Evolutionary conservation across 1,140 invertebrate species (phyloP).

Genomic region (Cyclargus thomasi): DNA sequence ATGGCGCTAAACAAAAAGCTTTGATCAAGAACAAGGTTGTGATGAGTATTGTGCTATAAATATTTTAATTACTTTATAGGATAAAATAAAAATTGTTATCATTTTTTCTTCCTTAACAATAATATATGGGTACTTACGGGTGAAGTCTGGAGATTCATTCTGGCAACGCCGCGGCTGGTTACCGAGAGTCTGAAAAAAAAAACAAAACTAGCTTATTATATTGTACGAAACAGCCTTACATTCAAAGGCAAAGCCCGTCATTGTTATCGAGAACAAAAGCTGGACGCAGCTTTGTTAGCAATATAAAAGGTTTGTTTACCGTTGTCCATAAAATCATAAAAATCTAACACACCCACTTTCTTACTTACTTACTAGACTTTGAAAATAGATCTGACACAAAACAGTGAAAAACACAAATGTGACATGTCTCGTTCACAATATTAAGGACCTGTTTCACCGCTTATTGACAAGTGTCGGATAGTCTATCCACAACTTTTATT

Average conservation of each 20-base stretch:
- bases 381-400: not conserved
- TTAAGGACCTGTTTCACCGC: too few relatives aligned
- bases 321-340: slow-evolving; percentile 8
- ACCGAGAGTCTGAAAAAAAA: slow-evolving; percentile 59
- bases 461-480: too few relatives aligned
- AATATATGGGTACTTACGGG: slow-evolving; percentile 46
- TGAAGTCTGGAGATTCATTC: slow-evolving; percentile 47
- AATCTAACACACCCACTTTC: not conserved
- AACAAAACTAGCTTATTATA: slow-evolving; percentile 31
- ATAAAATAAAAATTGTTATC: too few relatives aligned
- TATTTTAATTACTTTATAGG: not conserved
- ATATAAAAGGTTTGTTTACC: slow-evolving; percentile 33
- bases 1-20: slow-evolving; percentile 32
- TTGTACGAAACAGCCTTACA: slow-evolving; percentile 25
- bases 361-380: not conserved
- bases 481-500: too few relatives aligned
- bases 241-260: slow-evolving; percentile 29
- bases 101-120: not conserved
- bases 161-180: slow-evolving; percentile 36
- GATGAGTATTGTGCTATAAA: slow-evolving; percentile 28
- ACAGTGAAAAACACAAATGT: too few relatives aligned
- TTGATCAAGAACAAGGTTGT: slow-evolving; percentile 24
- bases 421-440: too few relatives aligned
- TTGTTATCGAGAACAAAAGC: slow-evolving; percentile 34
- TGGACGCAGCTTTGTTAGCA: slow-evolving; percentile 30